phyloP scores from a whole-genome alignment of 2,888 invertebrate genomes.

The Cancer borealis region DNA sequence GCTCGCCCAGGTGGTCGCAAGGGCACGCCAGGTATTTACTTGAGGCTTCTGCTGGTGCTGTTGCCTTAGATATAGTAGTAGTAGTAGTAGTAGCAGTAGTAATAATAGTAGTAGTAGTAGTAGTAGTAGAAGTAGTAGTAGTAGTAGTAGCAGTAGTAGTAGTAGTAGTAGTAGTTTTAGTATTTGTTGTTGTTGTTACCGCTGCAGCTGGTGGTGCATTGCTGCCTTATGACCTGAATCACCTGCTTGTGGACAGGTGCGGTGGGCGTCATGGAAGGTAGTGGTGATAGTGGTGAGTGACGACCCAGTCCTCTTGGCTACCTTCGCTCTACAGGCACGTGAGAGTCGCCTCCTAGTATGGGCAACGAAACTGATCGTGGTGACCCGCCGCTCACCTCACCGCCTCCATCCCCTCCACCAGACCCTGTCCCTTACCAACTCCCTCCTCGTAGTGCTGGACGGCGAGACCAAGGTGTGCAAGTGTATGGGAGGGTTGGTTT shows the following conservation, averaged over 20 bases:
- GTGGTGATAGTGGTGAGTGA: background rate
- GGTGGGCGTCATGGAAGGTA: background rate
- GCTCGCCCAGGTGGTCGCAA: background rate
- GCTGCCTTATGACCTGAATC: background rate
- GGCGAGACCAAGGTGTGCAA: background rate
- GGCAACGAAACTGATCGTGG: slow-evolving; percentile 6
- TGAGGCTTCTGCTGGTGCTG: background rate
- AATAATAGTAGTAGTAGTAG: background rate
- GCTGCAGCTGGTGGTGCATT: background rate
- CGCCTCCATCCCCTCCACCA: background rate
- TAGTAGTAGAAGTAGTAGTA: background rate
- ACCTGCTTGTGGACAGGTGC: background rate
- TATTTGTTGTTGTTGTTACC: background rate
- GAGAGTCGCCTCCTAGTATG: background rate
- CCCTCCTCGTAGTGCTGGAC: background rate
- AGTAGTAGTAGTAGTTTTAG: too few species aligned
- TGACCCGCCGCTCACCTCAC: background rate
- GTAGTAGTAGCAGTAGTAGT: background rate
- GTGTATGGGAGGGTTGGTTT: background rate
- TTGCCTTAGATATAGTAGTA: background rate
- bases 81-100: slow-evolving; percentile 13
- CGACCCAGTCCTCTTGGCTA: background rate
- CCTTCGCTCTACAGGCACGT: background rate
- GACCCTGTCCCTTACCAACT: background rate
- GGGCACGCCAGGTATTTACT: background rate